Evolutionary conservation across 2,113 vertebrate genomes (phyloP), one percentile per base, ranked within the genome.

Genomic region (Xenotilapia longispinis): DNA sequence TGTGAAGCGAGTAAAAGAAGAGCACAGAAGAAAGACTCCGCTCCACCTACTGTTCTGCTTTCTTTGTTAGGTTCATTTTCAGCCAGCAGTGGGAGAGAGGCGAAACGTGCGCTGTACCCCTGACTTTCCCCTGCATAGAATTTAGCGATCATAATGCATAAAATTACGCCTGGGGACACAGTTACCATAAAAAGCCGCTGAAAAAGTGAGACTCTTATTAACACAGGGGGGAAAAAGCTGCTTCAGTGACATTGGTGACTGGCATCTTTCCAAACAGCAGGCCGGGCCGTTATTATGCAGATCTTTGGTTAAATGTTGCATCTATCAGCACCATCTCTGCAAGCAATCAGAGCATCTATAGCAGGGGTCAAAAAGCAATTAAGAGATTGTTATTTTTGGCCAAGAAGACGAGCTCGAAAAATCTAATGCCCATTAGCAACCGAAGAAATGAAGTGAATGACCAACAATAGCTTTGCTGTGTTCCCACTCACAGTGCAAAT

Each of bases 271-370:
- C 86, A 85, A 89, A 86, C 60, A 83, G 75, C 53, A 87, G 88
- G 63, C 28, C 1, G 9, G 84, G 42, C 84, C 40, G 70, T 79
- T 80, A 85, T 33, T 21, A 82, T 80, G 85, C 86, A 91, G 60
- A 83, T 92, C 93, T 94, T 94, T 92, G 90, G 91, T 93, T 86
- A 92, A 83, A 87, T 78, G 47, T 70, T 70, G 28, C n/a, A 75
- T 75, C 63, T 78, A 83, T 84, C 55, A n/a, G 38, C 87, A 93
- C 92, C 93, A 89, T 94, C 89, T 84, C 88, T 93, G 93, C 93
- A 93, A 92, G 93, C 89, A 94, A 92, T 60, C 85, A 42, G 82
- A 84, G 83, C 65, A 70, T 82, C 89, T 55, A 60, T 26, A 85
- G 33, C 63, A 51, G 47, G 51, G 36, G 55, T 53, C 45, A 58